A percentile compares a stretch with the other conserved stretches of the same genome.
Evolutionary conservation across 2,113 vertebrate genomes (phyloP).

Genomic region (Microcebus ravelobensis): DNA sequence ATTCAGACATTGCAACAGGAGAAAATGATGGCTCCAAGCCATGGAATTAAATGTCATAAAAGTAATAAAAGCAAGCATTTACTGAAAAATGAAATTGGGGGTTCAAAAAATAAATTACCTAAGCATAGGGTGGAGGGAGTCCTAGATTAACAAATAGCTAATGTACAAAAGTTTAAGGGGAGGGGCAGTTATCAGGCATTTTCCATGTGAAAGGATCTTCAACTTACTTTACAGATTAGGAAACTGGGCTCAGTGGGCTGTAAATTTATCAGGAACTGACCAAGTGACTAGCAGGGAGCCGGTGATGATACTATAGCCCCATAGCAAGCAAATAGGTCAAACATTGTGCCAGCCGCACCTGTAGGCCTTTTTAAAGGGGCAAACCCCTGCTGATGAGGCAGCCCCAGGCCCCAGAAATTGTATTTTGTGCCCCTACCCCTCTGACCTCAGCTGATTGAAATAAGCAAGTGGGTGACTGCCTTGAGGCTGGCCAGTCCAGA

Average conservation of each 20-base stretch:
- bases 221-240: background rate
- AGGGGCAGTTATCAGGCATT: background rate
- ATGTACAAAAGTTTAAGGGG: background rate
- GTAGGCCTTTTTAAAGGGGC: background rate
- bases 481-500: background rate
- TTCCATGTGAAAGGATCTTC: background rate
- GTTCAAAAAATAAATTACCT: background rate
- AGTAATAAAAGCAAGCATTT: background rate
- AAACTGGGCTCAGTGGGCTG: background rate
- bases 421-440: background rate
- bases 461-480: background rate
- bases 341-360: background rate
- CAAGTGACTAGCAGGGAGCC: background rate
- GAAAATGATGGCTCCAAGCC: background rate
- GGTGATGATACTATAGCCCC: background rate
- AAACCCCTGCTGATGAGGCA: background rate
- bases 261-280: background rate
- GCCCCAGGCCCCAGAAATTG: background rate
- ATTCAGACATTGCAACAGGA: background rate
- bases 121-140: background rate
- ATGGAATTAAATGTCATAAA: background rate
- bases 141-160: background rate
- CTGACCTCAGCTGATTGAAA: background rate
- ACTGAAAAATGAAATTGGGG: background rate
- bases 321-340: background rate